phyloP scores from a whole-genome alignment of 2,113 vertebrate species.

The Sprattus sprattus region DNA sequence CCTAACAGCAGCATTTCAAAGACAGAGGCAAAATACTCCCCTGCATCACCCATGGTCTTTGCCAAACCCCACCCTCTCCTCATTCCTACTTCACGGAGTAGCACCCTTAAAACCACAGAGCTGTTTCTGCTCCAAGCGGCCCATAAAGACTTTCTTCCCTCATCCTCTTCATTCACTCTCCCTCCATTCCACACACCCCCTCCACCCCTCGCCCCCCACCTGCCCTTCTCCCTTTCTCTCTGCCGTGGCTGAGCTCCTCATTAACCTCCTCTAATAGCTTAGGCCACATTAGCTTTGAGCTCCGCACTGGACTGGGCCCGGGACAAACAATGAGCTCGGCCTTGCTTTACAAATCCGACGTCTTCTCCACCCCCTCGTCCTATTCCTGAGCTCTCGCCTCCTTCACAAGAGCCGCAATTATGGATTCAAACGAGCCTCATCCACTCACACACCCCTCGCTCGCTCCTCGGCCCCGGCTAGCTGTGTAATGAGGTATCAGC shows the following conservation, averaged over 20 bases:
- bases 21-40: background rate
- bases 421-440: slow-evolving; percentile 79
- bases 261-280: slow-evolving; percentile 82
- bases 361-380: slow-evolving; percentile 47
- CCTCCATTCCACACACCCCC: background rate
- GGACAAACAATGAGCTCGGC: slow-evolving; percentile 76
- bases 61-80: background rate
- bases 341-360: slow-evolving; percentile 80
- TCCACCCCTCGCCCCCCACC: background rate
- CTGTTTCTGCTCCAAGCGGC: background rate
- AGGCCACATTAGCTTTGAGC: slow-evolving; percentile 83
- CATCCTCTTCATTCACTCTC: background rate
- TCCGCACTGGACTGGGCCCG: slow-evolving; percentile 73
- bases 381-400: slow-evolving; percentile 22
- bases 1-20: background rate
- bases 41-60: background rate
- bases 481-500: slow-evolving; percentile 18
- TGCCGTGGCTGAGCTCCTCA: slow-evolving; percentile 76
- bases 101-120: background rate
- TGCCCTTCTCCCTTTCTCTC: slow-evolving; percentile 25
- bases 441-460: slow-evolving; percentile 45
- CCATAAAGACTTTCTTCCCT: slow-evolving; percentile 31
- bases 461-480: slow-evolving; percentile 62
- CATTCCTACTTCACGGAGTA: background rate
- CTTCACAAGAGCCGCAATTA: slow-evolving; percentile 73